Conservation (phyloP, 92 coral and sea anemone genomes). For the Virgularia gustaviana region DNA sequence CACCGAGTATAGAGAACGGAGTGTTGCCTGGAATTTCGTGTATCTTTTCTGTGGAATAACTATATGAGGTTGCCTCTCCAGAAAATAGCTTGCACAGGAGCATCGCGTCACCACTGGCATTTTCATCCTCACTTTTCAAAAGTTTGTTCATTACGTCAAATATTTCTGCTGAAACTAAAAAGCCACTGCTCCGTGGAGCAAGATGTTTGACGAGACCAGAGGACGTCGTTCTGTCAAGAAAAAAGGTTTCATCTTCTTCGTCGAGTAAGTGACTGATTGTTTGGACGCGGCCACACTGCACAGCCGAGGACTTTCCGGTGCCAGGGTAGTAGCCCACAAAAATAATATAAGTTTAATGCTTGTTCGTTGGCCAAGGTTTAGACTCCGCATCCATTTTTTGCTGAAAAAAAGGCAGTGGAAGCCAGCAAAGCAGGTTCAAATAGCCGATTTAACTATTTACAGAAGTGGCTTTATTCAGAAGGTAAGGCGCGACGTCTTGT, state of each 20-base stretch:
- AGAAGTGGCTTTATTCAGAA: too few relatives aligned
- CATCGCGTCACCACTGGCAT: slow-evolving; percentile 18
- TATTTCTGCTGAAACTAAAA: slow-evolving; percentile 25
- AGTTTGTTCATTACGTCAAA: slow-evolving; percentile 33
- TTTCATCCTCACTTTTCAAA: slow-evolving; percentile 28
- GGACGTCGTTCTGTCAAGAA: slow-evolving; percentile 24
- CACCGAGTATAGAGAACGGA: slow-evolving; percentile 39
- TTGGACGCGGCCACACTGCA: too few relatives aligned
- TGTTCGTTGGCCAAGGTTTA: too few relatives aligned
- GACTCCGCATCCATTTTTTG: too few relatives aligned
- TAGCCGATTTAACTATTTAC: too few relatives aligned
- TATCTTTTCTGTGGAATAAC: slow-evolving; percentile 13
- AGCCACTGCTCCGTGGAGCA: slow-evolving; percentile 3
- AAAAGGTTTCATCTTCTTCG: background rate
- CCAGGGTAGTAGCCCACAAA: too few relatives aligned
- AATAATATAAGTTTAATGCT: too few relatives aligned
- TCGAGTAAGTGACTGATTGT: too few relatives aligned
- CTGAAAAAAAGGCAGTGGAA: too few relatives aligned
- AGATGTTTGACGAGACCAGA: slow-evolving; percentile 29
- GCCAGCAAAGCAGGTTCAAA: too few relatives aligned
- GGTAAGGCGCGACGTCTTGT: too few relatives aligned
- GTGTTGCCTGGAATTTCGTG: slow-evolving; percentile 23
- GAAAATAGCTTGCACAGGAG: slow-evolving; percentile 29
- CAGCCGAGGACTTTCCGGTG: too few relatives aligned
- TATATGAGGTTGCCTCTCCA: slow-evolving; percentile 17